A percentile compares a stretch with the other conserved stretches of the same genome.
Conservation (phyloP, 1,140 invertebrate species). For the Coenobita brevimanus region DNA sequence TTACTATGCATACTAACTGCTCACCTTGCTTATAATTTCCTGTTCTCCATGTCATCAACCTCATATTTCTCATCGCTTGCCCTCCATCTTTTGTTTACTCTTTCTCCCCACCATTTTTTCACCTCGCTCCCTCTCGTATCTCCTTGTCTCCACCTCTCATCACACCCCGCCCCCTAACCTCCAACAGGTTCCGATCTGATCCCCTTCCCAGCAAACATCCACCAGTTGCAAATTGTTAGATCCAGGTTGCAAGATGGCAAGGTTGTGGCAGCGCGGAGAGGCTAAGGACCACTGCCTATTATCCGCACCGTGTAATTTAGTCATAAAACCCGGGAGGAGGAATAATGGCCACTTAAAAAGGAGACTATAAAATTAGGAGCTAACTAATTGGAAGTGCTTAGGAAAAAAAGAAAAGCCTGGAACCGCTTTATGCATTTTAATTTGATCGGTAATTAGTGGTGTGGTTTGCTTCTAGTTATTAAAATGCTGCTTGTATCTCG, state of each 20-base stretch:
- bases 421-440: slow-evolving; percentile 5
- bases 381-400: slow-evolving; percentile 53
- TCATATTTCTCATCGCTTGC: too few species aligned
- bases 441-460: not conserved
- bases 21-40: too few species aligned
- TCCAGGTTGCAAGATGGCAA: not conserved
- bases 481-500: slow-evolving; percentile 1
- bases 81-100: not conserved
- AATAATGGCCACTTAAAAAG: slow-evolving; percentile 45
- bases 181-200: not conserved
- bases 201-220: not conserved
- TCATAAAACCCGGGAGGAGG: slow-evolving; percentile 31
- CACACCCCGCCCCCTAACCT: too few species aligned
- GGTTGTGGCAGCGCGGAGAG: not conserved
- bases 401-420: not conserved
- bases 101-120: not conserved
- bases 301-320: slow-evolving; percentile 45
- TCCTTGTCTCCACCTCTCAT: too few species aligned
- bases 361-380: slow-evolving; percentile 52
- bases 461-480: slow-evolving; percentile 10
- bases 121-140: too few species aligned
- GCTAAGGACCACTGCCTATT: slow-evolving; percentile 30
- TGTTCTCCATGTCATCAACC: too few species aligned
- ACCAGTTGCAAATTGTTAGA: slow-evolving; percentile 39
- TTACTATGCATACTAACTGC: too few species aligned